Evolutionary conservation across 2,797 vertebrate species (phyloP).

Genomic region (Meda fulgida): DNA sequence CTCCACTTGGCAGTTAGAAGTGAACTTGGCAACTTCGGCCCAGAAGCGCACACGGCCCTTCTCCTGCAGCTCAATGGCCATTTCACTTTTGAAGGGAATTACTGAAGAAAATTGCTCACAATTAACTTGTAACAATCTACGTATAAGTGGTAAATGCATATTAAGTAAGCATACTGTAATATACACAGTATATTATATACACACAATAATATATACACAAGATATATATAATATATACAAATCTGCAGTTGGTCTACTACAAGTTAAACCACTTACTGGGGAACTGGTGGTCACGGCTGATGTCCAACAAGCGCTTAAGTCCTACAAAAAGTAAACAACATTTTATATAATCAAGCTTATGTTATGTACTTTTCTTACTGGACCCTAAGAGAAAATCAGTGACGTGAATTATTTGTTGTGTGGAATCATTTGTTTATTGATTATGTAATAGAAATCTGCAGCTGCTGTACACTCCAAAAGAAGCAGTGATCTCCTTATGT

Average conservation of each 20-base stretch:
- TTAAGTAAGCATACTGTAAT: neutral
- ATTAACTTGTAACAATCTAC: neutral
- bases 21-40: conserved; percentile 92
- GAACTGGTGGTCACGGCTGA: conserved; percentile 94
- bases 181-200: too few relatives aligned
- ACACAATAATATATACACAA: neutral
- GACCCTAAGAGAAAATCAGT: neutral
- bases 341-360: neutral
- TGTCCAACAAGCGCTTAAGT: conserved; percentile 89
- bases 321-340: conserved; percentile 74
- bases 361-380: neutral
- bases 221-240: neutral
- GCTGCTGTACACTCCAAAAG: conserved; percentile 36
- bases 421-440: conserved; percentile 35
- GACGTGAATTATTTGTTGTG: neutral
- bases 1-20: conserved; percentile 86
- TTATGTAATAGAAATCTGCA: conserved; percentile 37
- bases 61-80: conserved; percentile 94
- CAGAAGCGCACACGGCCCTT: conserved; percentile 96
- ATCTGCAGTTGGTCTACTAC: neutral
- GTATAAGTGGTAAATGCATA: neutral
- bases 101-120: conserved; percentile 70
- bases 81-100: conserved; percentile 87
- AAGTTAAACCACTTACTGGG: conserved; percentile 84
- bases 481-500: conserved; percentile 27